A percentile compares a stretch with the other conserved stretches of the same genome.
Evolutionary conservation across 2,888 invertebrate genomes (phyloP).

Genomic region (Acrobasis suavella): DNA sequence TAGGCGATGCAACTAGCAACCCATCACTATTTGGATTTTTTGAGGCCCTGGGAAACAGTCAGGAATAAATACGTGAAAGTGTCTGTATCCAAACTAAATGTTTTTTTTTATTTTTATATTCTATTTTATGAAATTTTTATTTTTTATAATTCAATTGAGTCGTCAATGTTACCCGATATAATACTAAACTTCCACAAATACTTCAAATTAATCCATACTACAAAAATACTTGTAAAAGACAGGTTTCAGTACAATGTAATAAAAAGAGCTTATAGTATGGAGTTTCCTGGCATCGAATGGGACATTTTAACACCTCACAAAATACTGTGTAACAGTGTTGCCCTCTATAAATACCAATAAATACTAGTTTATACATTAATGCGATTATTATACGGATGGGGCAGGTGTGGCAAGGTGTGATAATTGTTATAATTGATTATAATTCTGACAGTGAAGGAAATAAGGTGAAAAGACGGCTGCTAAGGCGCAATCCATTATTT

Average conservation of each 20-base stretch:
- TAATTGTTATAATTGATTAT: conserved; percentile 22
- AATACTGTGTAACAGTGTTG: conserved; percentile 13
- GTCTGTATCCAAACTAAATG: too few relatives aligned
- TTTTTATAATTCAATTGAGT: too few relatives aligned
- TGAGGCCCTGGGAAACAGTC: too few relatives aligned
- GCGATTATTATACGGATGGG: conserved; percentile 12
- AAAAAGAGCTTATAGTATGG: neutral
- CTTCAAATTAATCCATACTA: neutral
- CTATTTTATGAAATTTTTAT: too few relatives aligned
- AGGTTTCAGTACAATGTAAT: neutral
- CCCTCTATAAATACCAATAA: conserved; percentile 18
- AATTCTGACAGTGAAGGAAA: conserved; percentile 6
- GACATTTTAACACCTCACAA: conserved; percentile 13
- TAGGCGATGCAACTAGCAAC: too few relatives aligned
- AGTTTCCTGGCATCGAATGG: neutral
- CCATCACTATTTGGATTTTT: too few relatives aligned
- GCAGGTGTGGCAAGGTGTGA: conserved; percentile 9
- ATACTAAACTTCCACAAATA: too few relatives aligned
- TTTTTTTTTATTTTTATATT: too few relatives aligned
- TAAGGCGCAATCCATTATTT: conserved; percentile 13
- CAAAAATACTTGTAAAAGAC: neutral
- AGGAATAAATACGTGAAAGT: too few relatives aligned
- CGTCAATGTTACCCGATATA: too few relatives aligned
- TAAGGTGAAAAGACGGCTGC: conserved; percentile 10
- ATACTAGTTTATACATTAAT: conserved; percentile 18